These are phyloP conservation scores for Drosophila quasianomalipes DNA, from an alignment of 2,888 invertebrate genomes.

Conservation along the genomic window DNA sequence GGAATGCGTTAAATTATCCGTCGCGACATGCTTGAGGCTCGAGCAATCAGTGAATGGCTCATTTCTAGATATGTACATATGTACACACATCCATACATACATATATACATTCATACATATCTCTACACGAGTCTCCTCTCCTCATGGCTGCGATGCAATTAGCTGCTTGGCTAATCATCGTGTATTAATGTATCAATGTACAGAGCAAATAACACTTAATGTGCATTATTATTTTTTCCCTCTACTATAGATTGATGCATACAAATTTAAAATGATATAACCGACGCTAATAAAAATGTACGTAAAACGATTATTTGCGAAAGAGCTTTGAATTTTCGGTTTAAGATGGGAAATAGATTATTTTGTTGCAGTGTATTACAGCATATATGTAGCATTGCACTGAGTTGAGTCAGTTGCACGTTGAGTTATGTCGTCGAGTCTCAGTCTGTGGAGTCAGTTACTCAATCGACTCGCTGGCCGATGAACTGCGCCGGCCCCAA, in stretches of 20 bases:
- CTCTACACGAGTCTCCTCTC: not conserved
- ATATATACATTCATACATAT: not conserved
- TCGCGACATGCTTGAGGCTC: constrained; percentile 47
- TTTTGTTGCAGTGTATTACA: constrained; percentile 3
- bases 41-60: constrained; percentile 48
- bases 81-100: not conserved
- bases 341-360: not conserved
- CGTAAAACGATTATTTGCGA: too few relatives aligned
- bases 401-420: constrained; percentile 26
- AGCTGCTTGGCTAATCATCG: constrained; percentile 41
- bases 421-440: constrained; percentile 22
- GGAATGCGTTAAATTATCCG: constrained; percentile 65
- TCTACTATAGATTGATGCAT: not conserved
- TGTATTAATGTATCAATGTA: not conserved
- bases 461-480: constrained; percentile 66
- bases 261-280: too few relatives aligned
- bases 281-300: not conserved
- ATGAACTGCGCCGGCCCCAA: constrained; percentile 69
- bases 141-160: constrained; percentile 38
- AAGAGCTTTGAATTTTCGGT: not conserved
- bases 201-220: not conserved
- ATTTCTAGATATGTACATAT: constrained; percentile 10
- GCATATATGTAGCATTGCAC: constrained; percentile 10
- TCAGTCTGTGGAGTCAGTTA: constrained; percentile 37
- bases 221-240: not conserved